Conservation (phyloP, 2,113 vertebrate genomes). For the Bujurquina vittata region DNA sequence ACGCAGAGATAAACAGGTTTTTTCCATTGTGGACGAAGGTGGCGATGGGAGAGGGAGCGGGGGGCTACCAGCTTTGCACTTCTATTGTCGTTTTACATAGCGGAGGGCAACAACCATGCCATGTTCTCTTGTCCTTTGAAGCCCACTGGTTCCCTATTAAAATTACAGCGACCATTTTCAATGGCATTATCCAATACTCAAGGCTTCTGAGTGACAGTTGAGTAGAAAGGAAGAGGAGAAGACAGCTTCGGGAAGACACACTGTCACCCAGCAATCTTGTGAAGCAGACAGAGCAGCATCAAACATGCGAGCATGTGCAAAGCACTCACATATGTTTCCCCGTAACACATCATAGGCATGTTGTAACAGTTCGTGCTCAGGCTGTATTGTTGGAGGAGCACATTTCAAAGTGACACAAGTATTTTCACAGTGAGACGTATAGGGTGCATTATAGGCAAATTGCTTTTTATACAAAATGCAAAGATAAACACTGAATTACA, state of each 20-base stretch:
- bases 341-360: conserved; percentile 2
- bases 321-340: conserved; percentile 3
- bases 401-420: conserved; percentile 37
- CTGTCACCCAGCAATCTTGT: conserved; percentile 49
- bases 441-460: neutral
- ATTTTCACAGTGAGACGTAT: conserved; percentile 8
- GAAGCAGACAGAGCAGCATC: conserved; percentile 44
- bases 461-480: neutral
- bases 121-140: conserved; percentile 73
- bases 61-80: conserved; percentile 48
- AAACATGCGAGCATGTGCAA: conserved; percentile 20
- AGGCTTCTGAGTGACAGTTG: conserved; percentile 68
- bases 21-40: conserved; percentile 58
- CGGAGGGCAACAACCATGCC: conserved; percentile 63
- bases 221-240: conserved; percentile 41
- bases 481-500: neutral
- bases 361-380: conserved; percentile 6
- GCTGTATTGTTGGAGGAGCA: conserved; percentile 9
- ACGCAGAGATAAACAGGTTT: conserved; percentile 79
- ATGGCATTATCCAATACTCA: conserved; percentile 71
- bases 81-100: conserved; percentile 56
- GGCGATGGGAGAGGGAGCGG: conserved; percentile 43
- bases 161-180: conserved; percentile 67
- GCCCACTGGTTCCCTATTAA: conserved; percentile 66
- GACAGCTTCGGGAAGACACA: conserved; percentile 41